Percentiles rank a stretch among this genome's conserved stretches.
Evolutionary conservation across 2,888 invertebrate species (phyloP).

Genomic region (Machimus atricapillus): DNA sequence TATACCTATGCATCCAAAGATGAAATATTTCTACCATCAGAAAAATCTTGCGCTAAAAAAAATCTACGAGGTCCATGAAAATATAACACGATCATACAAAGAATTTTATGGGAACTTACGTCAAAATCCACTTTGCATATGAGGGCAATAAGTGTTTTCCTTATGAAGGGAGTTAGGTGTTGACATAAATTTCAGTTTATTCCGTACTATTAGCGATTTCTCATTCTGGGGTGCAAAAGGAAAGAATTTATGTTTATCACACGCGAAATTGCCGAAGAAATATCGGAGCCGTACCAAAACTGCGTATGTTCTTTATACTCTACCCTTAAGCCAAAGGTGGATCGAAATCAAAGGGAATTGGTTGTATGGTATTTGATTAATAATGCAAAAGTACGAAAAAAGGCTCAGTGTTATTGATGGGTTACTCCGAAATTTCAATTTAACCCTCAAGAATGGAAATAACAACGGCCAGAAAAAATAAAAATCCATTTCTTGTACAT

Average conservation of each 20-base stretch:
- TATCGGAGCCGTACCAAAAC: background rate
- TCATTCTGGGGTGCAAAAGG: background rate
- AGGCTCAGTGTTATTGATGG: slow-evolving; percentile 19
- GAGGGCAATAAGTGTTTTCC: background rate
- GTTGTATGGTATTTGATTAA: slow-evolving; percentile 24
- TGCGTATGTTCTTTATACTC: background rate
- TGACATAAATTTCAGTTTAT: background rate
- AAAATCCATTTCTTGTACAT: background rate
- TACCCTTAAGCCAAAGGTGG: background rate
- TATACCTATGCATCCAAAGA: too few relatives aligned
- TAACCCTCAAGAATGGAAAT: background rate
- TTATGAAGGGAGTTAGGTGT: background rate
- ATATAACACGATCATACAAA: background rate
- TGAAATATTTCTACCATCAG: background rate
- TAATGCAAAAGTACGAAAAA: slow-evolving; percentile 19
- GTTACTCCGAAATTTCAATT: slow-evolving; percentile 17
- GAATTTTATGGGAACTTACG: background rate
- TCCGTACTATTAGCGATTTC: background rate
- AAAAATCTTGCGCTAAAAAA: background rate
- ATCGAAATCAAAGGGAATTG: slow-evolving; percentile 11
- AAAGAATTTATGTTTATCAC: slow-evolving; percentile 13
- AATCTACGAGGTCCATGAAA: background rate
- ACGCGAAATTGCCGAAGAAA: slow-evolving; percentile 5
- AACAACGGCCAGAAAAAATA: background rate
- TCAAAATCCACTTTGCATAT: background rate